A percentile compares a stretch with the other conserved stretches of the same genome.
Evolutionary conservation across 2,888 invertebrate genomes (phyloP).

Genomic region (Apodemia mormo): DNA sequence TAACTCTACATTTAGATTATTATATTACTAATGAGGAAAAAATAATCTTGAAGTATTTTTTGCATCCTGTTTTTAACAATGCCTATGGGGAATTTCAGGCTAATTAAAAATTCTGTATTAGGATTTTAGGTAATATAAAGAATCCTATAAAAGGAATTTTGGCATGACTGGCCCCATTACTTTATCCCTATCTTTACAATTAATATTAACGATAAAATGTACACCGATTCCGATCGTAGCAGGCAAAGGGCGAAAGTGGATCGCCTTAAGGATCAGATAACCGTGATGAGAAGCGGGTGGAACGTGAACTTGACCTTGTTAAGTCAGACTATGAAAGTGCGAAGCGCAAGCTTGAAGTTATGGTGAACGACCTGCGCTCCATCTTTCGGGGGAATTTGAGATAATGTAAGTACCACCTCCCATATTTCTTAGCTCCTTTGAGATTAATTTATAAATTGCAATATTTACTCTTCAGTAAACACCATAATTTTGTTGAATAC

Average conservation of each 20-base stretch:
- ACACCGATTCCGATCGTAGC: constrained; percentile 11
- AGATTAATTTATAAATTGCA: constrained; percentile 12
- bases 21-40: too few relatives aligned
- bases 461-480: constrained; percentile 6
- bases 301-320: too few relatives aligned
- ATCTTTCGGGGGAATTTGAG: constrained; percentile 13
- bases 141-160: constrained; percentile 15
- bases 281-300: constrained; percentile 6
- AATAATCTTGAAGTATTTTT: too few relatives aligned
- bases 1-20: too few relatives aligned
- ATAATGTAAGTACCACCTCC: constrained; percentile 19
- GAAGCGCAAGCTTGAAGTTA: constrained; percentile 20
- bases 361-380: constrained; percentile 16
- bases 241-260: constrained; percentile 17
- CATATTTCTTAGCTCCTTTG: constrained; percentile 17
- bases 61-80: constrained; percentile 15
- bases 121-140: constrained; percentile 20
- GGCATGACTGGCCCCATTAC: background rate
- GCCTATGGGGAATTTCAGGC: background rate
- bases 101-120: constrained; percentile 15
- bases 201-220: constrained; percentile 1
- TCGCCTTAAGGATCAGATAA: constrained; percentile 8
- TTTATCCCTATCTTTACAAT: background rate
- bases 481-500: background rate
- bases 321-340: constrained; percentile 16